Conservation (phyloP, 2,797 vertebrate species). For the Sebastes trivittatus region DNA sequence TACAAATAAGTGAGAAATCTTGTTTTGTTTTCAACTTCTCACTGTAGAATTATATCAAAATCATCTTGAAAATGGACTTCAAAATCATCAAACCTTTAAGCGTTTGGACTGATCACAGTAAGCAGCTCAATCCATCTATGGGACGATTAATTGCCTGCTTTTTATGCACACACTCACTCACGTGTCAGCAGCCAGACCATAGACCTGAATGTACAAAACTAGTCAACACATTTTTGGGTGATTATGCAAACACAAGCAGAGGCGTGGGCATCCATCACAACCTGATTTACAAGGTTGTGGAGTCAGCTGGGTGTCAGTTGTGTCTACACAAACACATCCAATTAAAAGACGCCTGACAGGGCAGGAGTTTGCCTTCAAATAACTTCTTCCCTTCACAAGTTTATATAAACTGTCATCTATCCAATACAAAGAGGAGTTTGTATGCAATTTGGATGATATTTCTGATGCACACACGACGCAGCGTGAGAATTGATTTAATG, state of each 20-base stretch:
- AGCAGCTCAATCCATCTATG: background rate
- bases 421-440: background rate
- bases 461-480: background rate
- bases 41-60: too few relatives aligned
- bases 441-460: background rate
- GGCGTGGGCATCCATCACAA: constrained; percentile 17
- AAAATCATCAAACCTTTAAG: background rate
- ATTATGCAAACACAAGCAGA: constrained; percentile 30
- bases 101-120: background rate
- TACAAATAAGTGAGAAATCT: too few relatives aligned
- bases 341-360: constrained; percentile 13
- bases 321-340: constrained; percentile 12
- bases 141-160: background rate
- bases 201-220: background rate
- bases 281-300: background rate
- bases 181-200: background rate
- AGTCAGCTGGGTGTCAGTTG: constrained; percentile 16
- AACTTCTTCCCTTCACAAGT: background rate
- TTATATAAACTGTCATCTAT: background rate
- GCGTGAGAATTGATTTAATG: background rate
- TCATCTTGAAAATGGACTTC: too few relatives aligned
- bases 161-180: background rate
- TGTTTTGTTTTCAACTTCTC: background rate
- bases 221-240: constrained; percentile 1
- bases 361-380: background rate